A percentile compares a stretch with the other conserved stretches of the same genome.
Conservation (phyloP, 2,888 invertebrate species). For the Drosophila bunnanda region DNA sequence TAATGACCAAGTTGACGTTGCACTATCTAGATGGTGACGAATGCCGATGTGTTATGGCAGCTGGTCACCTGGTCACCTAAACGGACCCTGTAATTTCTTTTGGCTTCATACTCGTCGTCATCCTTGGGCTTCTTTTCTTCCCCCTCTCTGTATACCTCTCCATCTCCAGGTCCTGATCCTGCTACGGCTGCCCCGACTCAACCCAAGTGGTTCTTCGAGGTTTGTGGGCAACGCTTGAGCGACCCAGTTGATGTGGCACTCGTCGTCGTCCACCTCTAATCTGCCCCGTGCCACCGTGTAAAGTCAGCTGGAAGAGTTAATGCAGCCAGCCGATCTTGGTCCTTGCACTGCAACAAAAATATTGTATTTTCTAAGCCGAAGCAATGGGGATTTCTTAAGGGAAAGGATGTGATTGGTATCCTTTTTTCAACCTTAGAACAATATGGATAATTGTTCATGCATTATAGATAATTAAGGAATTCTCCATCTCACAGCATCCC, state of each 20-base stretch:
- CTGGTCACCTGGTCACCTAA: conserved; percentile 24
- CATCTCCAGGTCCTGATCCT: not conserved
- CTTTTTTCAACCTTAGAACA: too few relatives aligned
- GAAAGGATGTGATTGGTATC: too few relatives aligned
- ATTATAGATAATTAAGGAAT: too few relatives aligned
- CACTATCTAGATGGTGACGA: conserved; percentile 74
- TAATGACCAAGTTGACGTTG: conserved; percentile 39
- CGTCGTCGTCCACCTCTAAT: conserved; percentile 35
- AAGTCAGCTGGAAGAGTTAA: conserved; percentile 70
- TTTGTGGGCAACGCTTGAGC: conserved; percentile 64
- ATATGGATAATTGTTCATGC: too few relatives aligned
- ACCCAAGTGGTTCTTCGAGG: not conserved
- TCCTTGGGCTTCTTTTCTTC: conserved; percentile 5
- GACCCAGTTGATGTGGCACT: conserved; percentile 67
- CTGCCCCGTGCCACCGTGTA: conserved; percentile 25
- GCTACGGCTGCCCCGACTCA: not conserved
- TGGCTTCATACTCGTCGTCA: conserved; percentile 22
- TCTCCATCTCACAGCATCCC: too few relatives aligned
- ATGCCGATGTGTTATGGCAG: conserved; percentile 44
- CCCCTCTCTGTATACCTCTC: not conserved
- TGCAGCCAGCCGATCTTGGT: conserved; percentile 2
- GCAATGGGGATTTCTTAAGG: not conserved
- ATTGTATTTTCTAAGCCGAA: accelerated
- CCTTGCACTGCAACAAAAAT: not conserved
- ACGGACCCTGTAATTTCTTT: conserved; percentile 29